Evolutionary conservation across 1,140 invertebrate genomes (phyloP).

Genomic region (Drosophila kohkoa): DNA sequence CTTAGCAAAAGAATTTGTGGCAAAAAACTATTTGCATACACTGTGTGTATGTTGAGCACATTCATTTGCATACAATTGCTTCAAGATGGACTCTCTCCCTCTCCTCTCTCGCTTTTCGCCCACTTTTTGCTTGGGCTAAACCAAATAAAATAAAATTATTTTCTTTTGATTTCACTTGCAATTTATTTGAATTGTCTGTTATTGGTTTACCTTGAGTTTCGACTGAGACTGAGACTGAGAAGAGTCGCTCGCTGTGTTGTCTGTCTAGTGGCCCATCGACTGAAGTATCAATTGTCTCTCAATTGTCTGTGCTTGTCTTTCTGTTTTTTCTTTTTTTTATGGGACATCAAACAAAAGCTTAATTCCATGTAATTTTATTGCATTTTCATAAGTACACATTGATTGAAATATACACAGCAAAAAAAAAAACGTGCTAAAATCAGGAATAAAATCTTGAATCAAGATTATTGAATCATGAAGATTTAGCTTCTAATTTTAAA

Average conservation of each 20-base stretch:
- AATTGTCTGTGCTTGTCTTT: conserved; percentile 7
- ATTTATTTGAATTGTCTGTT: conserved; percentile 33
- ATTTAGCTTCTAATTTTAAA: too few relatives aligned
- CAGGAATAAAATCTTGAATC: too few relatives aligned
- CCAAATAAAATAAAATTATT: conserved; percentile 19
- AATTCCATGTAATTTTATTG: conserved; percentile 14
- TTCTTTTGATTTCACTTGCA: conserved; percentile 40
- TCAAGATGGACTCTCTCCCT: background rate
- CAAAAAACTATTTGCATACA: conserved; percentile 13
- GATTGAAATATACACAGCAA: conserved; percentile 2
- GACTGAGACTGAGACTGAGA: background rate
- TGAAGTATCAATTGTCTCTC: background rate
- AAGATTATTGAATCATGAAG: too few relatives aligned
- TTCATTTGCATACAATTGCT: conserved; percentile 4
- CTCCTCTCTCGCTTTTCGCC: background rate
- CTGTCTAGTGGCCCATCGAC: conserved; percentile 4
- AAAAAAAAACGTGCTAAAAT: too few relatives aligned
- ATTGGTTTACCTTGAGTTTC: conserved; percentile 34
- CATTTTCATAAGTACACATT: conserved; percentile 9
- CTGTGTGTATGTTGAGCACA: conserved; percentile 6
- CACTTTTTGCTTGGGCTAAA: background rate
- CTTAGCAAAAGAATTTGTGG: conserved; percentile 1
- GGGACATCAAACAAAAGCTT: conserved; percentile 33
- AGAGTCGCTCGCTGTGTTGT: background rate
- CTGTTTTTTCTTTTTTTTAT: conserved; percentile 8